Percentiles rank a stretch among this genome's conserved stretches.
phyloP scores from a whole-genome alignment of 2,888 invertebrate species.

The Cotesia congregata region DNA sequence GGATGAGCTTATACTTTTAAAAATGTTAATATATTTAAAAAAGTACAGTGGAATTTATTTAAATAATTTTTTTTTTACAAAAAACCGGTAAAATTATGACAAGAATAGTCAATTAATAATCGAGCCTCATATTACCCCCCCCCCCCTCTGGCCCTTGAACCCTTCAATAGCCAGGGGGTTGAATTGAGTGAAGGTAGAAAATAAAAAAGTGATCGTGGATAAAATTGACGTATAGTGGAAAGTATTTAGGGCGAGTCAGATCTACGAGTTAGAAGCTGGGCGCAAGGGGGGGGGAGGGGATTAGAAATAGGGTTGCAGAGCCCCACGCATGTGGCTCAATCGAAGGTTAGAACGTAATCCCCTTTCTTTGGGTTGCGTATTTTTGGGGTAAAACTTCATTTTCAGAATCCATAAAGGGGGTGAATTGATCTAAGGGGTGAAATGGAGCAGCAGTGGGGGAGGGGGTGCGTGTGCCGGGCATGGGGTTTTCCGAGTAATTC shows the following conservation, averaged over 20 bases:
- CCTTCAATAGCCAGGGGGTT: not conserved
- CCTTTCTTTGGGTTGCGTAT: not conserved
- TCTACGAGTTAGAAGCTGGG: not conserved
- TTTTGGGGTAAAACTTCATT: conserved; percentile 1
- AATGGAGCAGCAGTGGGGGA: conserved; percentile 20
- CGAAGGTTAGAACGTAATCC: not conserved
- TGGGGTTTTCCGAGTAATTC: conserved; percentile 10
- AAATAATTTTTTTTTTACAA: too few relatives aligned
- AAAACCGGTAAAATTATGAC: too few relatives aligned
- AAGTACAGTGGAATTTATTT: too few relatives aligned
- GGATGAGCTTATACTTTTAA: too few relatives aligned
- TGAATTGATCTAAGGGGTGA: not conserved
- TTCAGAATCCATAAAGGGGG: not conserved
- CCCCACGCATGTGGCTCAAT: not conserved
- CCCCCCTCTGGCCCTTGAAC: not conserved
- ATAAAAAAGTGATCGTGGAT: conserved; percentile 1
- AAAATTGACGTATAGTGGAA: conserved; percentile 1
- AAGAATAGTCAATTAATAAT: not conserved
- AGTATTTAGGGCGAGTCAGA: not conserved
- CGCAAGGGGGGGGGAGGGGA: not conserved
- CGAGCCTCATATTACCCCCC: not conserved
- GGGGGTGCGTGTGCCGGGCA: not conserved
- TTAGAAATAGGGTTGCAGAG: not conserved
- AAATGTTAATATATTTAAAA: too few relatives aligned
- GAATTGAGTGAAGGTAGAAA: not conserved